phyloP scores from a whole-genome alignment of 2,888 invertebrate genomes.

The Caenorhabditis afra region DNA sequence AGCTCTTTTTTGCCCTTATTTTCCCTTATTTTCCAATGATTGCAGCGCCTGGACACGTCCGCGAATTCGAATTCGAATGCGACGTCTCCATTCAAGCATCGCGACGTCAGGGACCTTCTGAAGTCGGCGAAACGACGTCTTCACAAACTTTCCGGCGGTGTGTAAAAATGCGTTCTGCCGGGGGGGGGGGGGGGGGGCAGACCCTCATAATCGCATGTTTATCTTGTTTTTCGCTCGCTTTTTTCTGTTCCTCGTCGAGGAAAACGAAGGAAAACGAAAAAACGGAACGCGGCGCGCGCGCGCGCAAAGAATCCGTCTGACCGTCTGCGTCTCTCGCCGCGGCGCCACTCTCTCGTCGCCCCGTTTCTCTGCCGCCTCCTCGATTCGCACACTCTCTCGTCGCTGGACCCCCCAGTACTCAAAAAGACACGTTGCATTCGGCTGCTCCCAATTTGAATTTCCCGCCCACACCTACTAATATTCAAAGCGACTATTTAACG shows the following conservation, averaged over 20 bases:
- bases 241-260: neutral
- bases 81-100: constrained; percentile 20
- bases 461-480: too few species aligned
- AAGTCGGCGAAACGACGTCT: constrained; percentile 40
- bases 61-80: too few species aligned
- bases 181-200: too few species aligned
- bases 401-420: neutral
- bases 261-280: neutral
- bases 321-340: neutral
- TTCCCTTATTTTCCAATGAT: too few species aligned
- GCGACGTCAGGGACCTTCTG: constrained; percentile 34
- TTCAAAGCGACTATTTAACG: too few species aligned
- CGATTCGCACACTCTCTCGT: neutral
- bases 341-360: neutral
- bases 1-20: neutral
- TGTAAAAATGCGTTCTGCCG: neutral
- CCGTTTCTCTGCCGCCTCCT: neutral
- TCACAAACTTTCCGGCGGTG: neutral
- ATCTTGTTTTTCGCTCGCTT: neutral
- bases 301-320: neutral
- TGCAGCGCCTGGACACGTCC: constrained; percentile 35
- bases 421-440: neutral
- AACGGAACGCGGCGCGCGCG: too few species aligned
- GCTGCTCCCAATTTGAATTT: neutral
- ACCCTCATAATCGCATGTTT: neutral